Percentiles rank a stretch among this genome's conserved stretches.
These are phyloP conservation scores for Sebastes hubbsi DNA, from an alignment of 2,797 vertebrate species.

Conservation along the genomic window DNA sequence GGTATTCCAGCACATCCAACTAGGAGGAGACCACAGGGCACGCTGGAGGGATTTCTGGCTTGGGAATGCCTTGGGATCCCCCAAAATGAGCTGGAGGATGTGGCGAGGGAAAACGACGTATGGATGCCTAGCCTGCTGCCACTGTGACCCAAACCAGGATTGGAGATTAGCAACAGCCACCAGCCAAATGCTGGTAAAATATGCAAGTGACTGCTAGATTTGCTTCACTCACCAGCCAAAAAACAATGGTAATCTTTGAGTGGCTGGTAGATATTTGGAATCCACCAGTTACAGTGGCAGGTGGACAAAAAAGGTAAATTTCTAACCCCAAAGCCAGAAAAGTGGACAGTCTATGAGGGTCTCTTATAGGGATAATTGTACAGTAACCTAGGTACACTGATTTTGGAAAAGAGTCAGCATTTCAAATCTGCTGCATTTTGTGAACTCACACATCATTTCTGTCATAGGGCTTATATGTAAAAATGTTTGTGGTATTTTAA, in stretches of 20 bases:
- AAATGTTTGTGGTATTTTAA: not conserved
- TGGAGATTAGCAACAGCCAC: no score
- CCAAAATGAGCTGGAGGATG: not conserved
- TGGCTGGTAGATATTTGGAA: no score
- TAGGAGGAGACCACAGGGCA: not conserved
- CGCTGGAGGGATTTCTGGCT: not conserved
- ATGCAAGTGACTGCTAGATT: no score
- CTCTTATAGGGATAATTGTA: not conserved
- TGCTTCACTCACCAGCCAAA: no score
- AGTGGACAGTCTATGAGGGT: not conserved
- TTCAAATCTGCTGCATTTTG: not conserved
- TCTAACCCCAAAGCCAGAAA: not conserved
- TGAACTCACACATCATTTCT: not conserved
- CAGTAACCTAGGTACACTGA: not conserved
- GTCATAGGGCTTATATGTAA: not conserved
- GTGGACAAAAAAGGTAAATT: no score
- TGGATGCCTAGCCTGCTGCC: no score
- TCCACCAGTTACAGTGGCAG: no score
- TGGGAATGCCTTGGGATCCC: not conserved
- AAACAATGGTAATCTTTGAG: no score
- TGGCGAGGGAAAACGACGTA: not conserved
- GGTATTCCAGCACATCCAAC: not conserved
- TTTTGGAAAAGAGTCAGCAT: not conserved
- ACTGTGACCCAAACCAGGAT: no score
- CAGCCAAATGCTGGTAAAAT: no score